phyloP scores from a whole-genome alignment of 1,140 invertebrate species.

The Anthonomus grandis region DNA sequence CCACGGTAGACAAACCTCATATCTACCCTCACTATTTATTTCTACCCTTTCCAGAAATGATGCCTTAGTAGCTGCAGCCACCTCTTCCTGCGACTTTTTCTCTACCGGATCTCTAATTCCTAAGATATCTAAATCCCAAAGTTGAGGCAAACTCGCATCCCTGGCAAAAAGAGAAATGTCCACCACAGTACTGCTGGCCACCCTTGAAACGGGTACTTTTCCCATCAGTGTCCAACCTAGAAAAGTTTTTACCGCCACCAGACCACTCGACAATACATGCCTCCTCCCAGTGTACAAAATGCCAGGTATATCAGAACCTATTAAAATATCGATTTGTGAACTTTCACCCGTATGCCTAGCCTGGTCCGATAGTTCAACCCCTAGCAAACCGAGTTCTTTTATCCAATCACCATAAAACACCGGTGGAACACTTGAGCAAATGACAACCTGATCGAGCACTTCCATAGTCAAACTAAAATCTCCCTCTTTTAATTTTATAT shows the following conservation, averaged over 20 bases:
- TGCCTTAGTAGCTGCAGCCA: neutral
- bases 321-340: constrained; percentile 22
- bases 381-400: constrained; percentile 1
- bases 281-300: constrained; percentile 36
- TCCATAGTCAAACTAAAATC: neutral
- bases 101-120: constrained; percentile 1
- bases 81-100: neutral
- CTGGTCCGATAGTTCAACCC: constrained; percentile 16
- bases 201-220: constrained; percentile 18
- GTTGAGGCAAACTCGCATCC: neutral
- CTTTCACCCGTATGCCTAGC: neutral
- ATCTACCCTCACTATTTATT: constrained; percentile 11
- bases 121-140: constrained; percentile 14
- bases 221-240: constrained; percentile 44
- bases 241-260: constrained; percentile 42
- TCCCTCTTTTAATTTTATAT: too few species aligned
- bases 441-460: constrained; percentile 15
- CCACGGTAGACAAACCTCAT: constrained; percentile 12
- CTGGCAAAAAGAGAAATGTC: neutral
- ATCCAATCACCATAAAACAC: constrained; percentile 19
- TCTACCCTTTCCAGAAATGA: constrained; percentile 9
- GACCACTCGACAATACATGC: constrained; percentile 31
- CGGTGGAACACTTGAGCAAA: constrained; percentile 17
- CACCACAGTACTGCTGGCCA: neutral
- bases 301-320: constrained; percentile 18